Conservation (phyloP, 2,888 invertebrate species). For the Timema podura region DNA sequence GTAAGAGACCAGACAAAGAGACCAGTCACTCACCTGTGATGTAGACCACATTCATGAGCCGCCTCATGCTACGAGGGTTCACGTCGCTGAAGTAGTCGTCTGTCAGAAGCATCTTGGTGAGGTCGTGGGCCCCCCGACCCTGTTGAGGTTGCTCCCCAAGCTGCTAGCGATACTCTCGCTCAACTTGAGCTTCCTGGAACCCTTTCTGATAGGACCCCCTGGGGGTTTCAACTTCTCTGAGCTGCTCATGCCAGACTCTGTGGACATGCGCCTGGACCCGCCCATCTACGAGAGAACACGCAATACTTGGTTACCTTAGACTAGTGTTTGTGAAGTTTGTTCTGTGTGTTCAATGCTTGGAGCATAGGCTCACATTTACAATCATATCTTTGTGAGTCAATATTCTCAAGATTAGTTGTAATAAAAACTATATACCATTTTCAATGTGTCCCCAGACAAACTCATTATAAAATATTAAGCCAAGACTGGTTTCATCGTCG, state of each 20-base stretch:
- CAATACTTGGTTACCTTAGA: conserved; percentile 35
- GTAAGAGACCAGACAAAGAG: no score
- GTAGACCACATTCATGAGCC: conserved; percentile 95
- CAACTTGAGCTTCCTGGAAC: conserved; percentile 69
- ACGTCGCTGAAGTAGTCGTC: conserved; percentile 99
- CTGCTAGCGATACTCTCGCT: conserved; percentile 90
- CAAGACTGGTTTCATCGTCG: no score
- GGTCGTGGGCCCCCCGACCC: conserved; percentile 69
- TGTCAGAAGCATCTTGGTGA: conserved; percentile 83
- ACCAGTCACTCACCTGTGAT: conserved; percentile 67
- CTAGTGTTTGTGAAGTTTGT: not conserved
- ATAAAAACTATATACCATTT: not conserved
- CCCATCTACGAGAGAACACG: conserved; percentile 52
- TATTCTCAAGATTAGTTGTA: no score
- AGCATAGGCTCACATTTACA: no score
- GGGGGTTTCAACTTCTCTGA: conserved; percentile 67
- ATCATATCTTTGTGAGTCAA: no score
- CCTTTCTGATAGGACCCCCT: conserved; percentile 45
- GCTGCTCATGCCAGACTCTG: conserved; percentile 76
- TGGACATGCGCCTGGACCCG: conserved; percentile 61
- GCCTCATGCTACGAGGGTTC: conserved; percentile 93
- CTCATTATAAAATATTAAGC: not conserved
- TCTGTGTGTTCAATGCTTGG: no score
- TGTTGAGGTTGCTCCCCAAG: conserved; percentile 81
- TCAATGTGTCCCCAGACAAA: not conserved